phyloP scores from a whole-genome alignment of 2,113 vertebrate species.

The Arenaria interpres region DNA sequence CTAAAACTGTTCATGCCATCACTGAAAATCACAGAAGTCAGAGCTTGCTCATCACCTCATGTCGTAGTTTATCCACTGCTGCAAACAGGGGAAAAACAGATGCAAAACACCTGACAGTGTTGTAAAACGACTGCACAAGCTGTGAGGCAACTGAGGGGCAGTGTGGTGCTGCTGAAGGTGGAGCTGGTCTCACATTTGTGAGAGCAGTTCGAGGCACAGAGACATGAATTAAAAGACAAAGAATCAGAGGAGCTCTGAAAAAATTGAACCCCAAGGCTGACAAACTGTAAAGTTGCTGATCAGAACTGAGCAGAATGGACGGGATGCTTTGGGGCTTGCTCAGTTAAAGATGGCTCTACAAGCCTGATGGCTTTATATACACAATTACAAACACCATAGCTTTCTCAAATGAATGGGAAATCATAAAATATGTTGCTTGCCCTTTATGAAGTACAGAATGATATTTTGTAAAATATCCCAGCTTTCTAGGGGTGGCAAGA shows the following conservation, averaged over 20 bases:
- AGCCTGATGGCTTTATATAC: slow-evolving; percentile 96
- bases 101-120: not conserved
- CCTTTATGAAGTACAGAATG: slow-evolving; percentile 80
- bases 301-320: slow-evolving; percentile 97
- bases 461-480: slow-evolving; percentile 71
- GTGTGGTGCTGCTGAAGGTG: not conserved
- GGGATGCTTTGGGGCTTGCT: slow-evolving; percentile 91
- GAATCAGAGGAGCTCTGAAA: not conserved
- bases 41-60: not conserved
- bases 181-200: not conserved
- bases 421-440: slow-evolving; percentile 76
- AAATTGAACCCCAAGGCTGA: slow-evolving; percentile 99
- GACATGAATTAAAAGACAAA: not conserved
- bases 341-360: slow-evolving; percentile 89
- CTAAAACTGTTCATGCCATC: not conserved
- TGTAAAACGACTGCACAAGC: not conserved
- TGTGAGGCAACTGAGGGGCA: not conserved
- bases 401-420: slow-evolving; percentile 85
- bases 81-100: not conserved
- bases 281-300: slow-evolving; percentile 99
- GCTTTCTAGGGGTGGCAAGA: not conserved
- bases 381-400: slow-evolving; percentile 87
- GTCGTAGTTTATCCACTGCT: not conserved
- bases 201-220: not conserved
- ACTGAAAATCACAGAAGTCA: not conserved